A percentile compares a stretch with the other conserved stretches of the same genome.
Evolutionary conservation across 2,113 vertebrate genomes (phyloP).

Genomic region (Himantopus leucocephalus): DNA sequence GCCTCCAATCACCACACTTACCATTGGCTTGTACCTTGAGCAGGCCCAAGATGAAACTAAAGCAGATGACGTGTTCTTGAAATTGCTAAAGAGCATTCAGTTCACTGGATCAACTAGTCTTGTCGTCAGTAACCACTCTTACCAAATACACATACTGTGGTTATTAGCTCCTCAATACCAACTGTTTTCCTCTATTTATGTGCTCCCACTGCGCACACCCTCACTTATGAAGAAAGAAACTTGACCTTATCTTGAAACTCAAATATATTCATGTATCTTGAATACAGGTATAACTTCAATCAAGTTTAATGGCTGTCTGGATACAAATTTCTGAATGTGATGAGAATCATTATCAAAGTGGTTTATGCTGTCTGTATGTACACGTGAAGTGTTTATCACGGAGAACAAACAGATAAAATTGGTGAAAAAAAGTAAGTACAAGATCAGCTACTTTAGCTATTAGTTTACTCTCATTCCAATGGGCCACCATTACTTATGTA

Average conservation of each 20-base stretch:
- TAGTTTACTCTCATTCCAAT: neutral
- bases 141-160: neutral
- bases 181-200: neutral
- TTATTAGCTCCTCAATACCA: neutral
- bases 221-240: neutral
- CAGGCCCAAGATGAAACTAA: neutral
- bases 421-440: neutral
- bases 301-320: neutral
- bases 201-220: neutral
- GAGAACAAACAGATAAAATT: neutral
- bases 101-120: neutral
- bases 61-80: accelerated
- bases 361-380: neutral
- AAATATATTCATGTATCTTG: neutral
- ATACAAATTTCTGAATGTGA: neutral
- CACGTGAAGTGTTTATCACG: neutral
- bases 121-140: neutral
- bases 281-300: neutral
- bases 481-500: neutral
- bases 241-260: neutral
- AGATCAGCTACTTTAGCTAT: neutral
- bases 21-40: neutral
- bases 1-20: neutral
- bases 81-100: neutral
- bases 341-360: neutral